Evolutionary conservation across 2,113 vertebrate genomes (phyloP), one percentile per base, ranked within the genome.

Genomic region (Diphyllodes magnificus): DNA sequence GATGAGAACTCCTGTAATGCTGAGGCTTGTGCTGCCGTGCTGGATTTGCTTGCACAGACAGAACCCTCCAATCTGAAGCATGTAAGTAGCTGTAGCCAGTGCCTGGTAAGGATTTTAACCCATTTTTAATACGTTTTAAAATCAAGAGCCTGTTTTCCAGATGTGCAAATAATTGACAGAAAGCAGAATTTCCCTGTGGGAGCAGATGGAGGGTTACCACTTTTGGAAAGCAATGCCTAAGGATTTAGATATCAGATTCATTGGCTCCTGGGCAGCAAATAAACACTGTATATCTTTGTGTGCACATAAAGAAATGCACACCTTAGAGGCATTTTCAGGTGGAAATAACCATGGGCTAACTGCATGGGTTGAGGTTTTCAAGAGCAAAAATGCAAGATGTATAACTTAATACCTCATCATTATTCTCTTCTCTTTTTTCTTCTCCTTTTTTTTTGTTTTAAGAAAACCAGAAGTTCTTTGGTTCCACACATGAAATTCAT

Each of bases 401-500:
- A 0, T 35, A 33, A 56, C 15, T 59, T 68, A 40, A 24, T 22
- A 50, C 7, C 8, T 51, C 7, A 13, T 56, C 0, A 2, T 37
- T 78, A 51, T 20, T 39, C 7, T 33, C 7, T 19, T 24, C 3
- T 45, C 4, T 39, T 50, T 39, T 54, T 28, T 15, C 2, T 28
- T 25, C 6, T 45, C 2, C 1, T 16, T 50, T 27, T 27, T 27
- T 27, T 21, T 47, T 8, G 7, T 68, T 57, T 42, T 28, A n/a
- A 47, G 20, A 19, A 47, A 78, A 4, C 9, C 16, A 47, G 23
- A n/a, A 35, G 2, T 24, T 21, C 25, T 70, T 70, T 2, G 2
- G 15, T 49, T 63, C 10, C 15, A 25, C 0, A 6, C 2, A 30
- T 1, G 0, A 71, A 76, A 39, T 51, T 47, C 4, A 19, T 68